These are phyloP conservation scores for Eilema sororculum DNA, from an alignment of 2,888 invertebrate genomes.

Conservation along the genomic window DNA sequence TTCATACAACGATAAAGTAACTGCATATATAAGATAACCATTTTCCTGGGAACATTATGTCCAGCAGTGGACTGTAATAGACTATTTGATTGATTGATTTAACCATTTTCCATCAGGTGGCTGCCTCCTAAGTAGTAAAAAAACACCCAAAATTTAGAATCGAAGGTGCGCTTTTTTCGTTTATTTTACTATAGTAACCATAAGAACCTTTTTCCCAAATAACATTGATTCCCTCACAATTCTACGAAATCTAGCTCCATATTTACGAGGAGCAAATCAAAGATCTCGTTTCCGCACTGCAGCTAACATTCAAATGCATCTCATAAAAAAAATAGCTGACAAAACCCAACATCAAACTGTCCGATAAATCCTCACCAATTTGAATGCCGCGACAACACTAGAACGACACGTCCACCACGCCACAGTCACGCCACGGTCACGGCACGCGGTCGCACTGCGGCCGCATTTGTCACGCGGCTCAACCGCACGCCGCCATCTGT, in stretches of 20 bases:
- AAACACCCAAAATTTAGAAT: too few relatives aligned
- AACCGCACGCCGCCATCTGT: constrained; percentile 78
- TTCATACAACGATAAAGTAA: too few relatives aligned
- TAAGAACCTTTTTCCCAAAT: too few relatives aligned
- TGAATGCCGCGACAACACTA: constrained; percentile 29
- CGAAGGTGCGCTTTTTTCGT: too few relatives aligned
- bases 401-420: constrained; percentile 22
- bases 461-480: constrained; percentile 80
- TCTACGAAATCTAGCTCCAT: not conserved
- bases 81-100: too few relatives aligned
- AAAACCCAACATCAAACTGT: constrained; percentile 23
- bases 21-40: too few relatives aligned
- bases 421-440: constrained; percentile 41
- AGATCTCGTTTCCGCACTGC: constrained; percentile 11
- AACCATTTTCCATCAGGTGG: too few relatives aligned
- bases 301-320: constrained; percentile 12
- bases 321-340: constrained; percentile 7
- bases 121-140: too few relatives aligned
- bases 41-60: too few relatives aligned
- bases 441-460: constrained; percentile 53
- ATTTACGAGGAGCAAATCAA: not conserved
- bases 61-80: too few relatives aligned
- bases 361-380: constrained; percentile 33
- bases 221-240: not conserved
- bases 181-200: too few relatives aligned